Conservation (phyloP, 2,888 invertebrate genomes). For the Eutolmus rufibarbis region DNA sequence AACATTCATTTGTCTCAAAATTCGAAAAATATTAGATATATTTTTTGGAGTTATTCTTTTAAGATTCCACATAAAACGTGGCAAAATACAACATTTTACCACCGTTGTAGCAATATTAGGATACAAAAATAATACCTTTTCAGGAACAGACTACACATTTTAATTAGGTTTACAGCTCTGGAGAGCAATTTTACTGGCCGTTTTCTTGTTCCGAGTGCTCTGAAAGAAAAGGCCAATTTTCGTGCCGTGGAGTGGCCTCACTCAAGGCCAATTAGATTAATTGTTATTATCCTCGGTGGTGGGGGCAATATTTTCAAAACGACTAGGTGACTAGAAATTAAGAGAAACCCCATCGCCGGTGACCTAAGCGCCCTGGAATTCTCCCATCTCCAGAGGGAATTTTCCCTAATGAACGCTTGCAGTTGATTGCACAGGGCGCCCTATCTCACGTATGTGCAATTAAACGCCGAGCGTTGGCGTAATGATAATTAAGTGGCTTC, state of each 20-base stretch:
- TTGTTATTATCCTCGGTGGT: background rate
- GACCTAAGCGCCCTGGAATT: background rate
- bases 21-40: no score
- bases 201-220: background rate
- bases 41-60: no score
- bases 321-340: background rate
- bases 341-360: background rate
- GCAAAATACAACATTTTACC: no score
- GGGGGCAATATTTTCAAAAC: background rate
- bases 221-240: background rate
- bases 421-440: background rate
- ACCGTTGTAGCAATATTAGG: no score
- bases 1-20: no score
- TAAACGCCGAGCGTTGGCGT: background rate
- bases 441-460: background rate
- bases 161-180: background rate
- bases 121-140: no score
- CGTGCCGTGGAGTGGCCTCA: background rate
- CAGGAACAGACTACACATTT: background rate
- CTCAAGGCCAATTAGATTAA: background rate
- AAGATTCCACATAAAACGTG: no score
- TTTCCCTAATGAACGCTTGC: background rate
- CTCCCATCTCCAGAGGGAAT: background rate
- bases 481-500: background rate
- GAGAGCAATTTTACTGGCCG: background rate